Conservation (phyloP, 2,113 vertebrate genomes). For the Hemicordylus capensis region DNA sequence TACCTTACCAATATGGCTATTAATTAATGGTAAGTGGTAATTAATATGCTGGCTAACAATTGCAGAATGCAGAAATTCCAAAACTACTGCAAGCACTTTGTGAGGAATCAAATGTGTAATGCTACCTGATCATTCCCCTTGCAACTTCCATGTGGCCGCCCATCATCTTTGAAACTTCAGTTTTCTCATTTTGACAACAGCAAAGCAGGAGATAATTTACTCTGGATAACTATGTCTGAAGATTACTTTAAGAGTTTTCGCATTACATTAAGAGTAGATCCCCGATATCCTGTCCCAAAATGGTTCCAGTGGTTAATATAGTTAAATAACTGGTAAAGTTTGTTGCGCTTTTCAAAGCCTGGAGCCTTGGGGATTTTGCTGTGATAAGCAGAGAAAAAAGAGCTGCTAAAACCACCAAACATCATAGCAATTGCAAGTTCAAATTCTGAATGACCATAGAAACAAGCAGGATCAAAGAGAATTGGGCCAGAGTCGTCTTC, state of each 20-base stretch:
- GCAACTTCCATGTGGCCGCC: not conserved
- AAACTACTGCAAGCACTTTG: slow-evolving; percentile 26
- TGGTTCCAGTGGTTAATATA: slow-evolving; percentile 98
- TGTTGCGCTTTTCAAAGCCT: slow-evolving; percentile 85
- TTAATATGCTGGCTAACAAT: slow-evolving; percentile 4
- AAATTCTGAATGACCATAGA: slow-evolving; percentile 92
- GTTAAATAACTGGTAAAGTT: slow-evolving; percentile 93
- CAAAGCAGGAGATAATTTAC: not conserved
- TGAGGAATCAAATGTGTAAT: slow-evolving; percentile 9
- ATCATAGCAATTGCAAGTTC: slow-evolving; percentile 89
- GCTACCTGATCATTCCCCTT: not conserved
- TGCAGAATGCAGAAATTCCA: slow-evolving; percentile 18
- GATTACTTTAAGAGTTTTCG: slow-evolving; percentile 82
- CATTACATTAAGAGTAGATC: slow-evolving; percentile 86
- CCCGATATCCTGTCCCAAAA: slow-evolving; percentile 88
- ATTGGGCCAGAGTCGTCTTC: slow-evolving; percentile 82
- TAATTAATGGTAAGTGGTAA: too few species aligned
- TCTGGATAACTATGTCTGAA: not conserved
- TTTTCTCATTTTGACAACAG: not conserved
- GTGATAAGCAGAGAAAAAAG: slow-evolving; percentile 90
- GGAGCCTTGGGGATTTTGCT: slow-evolving; percentile 86
- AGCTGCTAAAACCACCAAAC: slow-evolving; percentile 88
- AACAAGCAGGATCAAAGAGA: slow-evolving; percentile 91
- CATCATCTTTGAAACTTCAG: not conserved
- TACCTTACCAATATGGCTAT: not conserved